Base-by-base conservation (phyloP, 1,140 invertebrate genomes). In the Drosophila sproati region DNA sequence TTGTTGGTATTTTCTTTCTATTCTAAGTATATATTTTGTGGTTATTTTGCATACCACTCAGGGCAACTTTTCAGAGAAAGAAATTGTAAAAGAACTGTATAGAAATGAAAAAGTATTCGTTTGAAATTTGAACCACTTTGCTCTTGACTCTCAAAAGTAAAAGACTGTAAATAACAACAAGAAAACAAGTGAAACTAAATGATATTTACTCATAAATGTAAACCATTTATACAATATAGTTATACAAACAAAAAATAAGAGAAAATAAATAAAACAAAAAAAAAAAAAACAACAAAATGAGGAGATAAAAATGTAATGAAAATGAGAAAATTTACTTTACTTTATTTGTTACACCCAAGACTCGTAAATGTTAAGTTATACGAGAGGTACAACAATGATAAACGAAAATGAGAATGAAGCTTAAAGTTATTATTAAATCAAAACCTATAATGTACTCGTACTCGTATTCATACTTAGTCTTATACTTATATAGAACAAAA, bases 61-160 rank as follows among this genome's bases (percentile, higher is more conserved):
- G 85, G 85, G 86, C 85, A 81, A 85, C 57, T 72, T 83, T 83
- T 85, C 64, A 77, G 61, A 59, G 56, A 51, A 77, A 61, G 63
- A 69, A 69, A 69, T 37, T 75, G 66, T 70, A 48, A 68, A 77
- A 72, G 56, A 73, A 80, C 72, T 72, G 62, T 54, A 63, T 51
- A 72, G 45, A 79, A 56, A 60, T 48, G 50, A 68, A 39, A 73
- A 63, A 54, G 39, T 43, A 43, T 63, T 77, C 57, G 61, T 68
- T 67, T 62, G 32, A 77, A 80, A 82, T 73, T 78, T 72, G 61
- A 85, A 85, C 73, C 88, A 78, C 75, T 77, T 89, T 89, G 86
- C 85, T 89, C 85, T 90, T 81, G 75, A 90, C 86, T 90, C 86
- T 90, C 86, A 89, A 86, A 89, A 77, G 81, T 91, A 80, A 87